Percentiles rank a stretch among this genome's conserved stretches.
phyloP scores from a whole-genome alignment of 1,140 invertebrate species.

The Hyles euphorbiae region DNA sequence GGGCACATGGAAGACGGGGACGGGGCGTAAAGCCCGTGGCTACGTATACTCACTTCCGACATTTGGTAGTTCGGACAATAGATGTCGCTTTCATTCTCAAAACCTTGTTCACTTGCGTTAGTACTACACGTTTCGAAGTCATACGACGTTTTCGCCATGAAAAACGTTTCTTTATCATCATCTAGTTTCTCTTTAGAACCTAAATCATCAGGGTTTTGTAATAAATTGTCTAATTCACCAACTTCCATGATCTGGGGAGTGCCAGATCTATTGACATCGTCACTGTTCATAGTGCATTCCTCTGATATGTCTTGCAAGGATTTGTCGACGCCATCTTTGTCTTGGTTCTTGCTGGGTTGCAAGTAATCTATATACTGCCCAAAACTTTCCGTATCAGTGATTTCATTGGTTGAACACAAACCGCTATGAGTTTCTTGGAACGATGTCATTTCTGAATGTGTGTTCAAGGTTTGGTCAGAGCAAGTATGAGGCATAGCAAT shows the following conservation, averaged over 20 bases:
- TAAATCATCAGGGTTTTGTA: slow-evolving; percentile 39
- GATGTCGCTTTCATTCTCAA: slow-evolving; percentile 77
- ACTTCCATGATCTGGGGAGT: slow-evolving; percentile 42
- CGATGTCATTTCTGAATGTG: slow-evolving; percentile 69
- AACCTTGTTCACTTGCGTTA: slow-evolving; percentile 64
- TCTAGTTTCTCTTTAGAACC: slow-evolving; percentile 53
- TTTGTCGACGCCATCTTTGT: slow-evolving; percentile 53
- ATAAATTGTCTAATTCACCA: slow-evolving; percentile 45
- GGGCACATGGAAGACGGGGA: slow-evolving; percentile 75
- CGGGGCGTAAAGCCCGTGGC: slow-evolving; percentile 77
- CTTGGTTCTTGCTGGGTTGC: slow-evolving; percentile 48
- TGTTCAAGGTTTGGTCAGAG: slow-evolving; percentile 71
- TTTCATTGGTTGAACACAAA: slow-evolving; percentile 70
- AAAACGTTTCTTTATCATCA: slow-evolving; percentile 61
- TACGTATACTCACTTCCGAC: slow-evolving; percentile 78
- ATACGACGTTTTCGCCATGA: slow-evolving; percentile 63
- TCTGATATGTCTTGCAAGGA: slow-evolving; percentile 65
- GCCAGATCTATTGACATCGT: slow-evolving; percentile 52
- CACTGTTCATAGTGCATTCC: slow-evolving; percentile 62
- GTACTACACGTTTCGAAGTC: slow-evolving; percentile 75
- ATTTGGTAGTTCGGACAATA: slow-evolving; percentile 78
- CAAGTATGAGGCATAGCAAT: slow-evolving; percentile 69
- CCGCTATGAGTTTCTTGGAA: slow-evolving; percentile 71
- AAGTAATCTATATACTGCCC: slow-evolving; percentile 70
- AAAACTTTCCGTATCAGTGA: slow-evolving; percentile 72